Conservation (phyloP, 2,113 vertebrate species). For the Bothrops jararaca region DNA sequence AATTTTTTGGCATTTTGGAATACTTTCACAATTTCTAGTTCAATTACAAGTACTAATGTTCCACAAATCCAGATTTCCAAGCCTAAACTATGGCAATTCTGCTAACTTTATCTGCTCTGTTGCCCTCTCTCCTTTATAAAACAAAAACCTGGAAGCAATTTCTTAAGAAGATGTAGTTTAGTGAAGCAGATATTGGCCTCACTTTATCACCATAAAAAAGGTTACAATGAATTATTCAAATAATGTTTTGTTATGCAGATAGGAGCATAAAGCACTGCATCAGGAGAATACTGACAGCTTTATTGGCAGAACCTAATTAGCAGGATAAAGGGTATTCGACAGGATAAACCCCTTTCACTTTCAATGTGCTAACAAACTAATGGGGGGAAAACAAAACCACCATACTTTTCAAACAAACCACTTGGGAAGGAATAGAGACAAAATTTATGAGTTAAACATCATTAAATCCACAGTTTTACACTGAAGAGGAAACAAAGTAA, state of each 20-base stretch:
- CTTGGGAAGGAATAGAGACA: not conserved
- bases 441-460: not conserved
- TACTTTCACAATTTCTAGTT: not conserved
- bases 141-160: not conserved
- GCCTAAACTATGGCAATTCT: not conserved
- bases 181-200: constrained; percentile 48
- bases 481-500: constrained; percentile 1
- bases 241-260: not conserved
- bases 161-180: constrained; percentile 35
- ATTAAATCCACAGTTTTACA: constrained; percentile 15
- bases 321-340: constrained; percentile 1
- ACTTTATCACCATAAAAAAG: constrained; percentile 1
- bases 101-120: not conserved
- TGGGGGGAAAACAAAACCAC: not conserved
- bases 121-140: not conserved
- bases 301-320: not conserved
- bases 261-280: constrained; percentile 9
- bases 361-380: not conserved
- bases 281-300: constrained; percentile 25
- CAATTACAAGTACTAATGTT: not conserved
- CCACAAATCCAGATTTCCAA: not conserved
- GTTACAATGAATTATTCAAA: constrained; percentile 18
- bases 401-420: not conserved
- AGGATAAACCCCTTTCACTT: constrained; percentile 1
- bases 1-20: not conserved